A percentile compares a stretch with the other conserved stretches of the same genome.
Conservation (phyloP, 2,888 invertebrate genomes). For the Himalopsyche kuldschensis region DNA sequence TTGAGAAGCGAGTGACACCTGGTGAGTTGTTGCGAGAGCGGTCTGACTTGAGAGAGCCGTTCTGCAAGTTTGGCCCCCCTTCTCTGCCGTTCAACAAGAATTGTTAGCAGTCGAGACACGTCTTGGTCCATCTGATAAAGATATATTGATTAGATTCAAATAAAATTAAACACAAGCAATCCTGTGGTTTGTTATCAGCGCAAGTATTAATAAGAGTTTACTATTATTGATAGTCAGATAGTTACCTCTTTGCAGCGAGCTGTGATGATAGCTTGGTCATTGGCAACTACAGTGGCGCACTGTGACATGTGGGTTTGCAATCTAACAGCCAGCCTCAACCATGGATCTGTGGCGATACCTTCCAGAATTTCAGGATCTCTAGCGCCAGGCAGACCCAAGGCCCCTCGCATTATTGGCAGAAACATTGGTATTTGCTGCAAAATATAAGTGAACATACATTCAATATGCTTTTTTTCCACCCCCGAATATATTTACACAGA, state of each 20-base stretch:
- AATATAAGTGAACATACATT: neutral
- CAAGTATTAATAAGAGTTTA: no score
- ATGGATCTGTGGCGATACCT: constrained; percentile 60
- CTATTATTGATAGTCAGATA: neutral
- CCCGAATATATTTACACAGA: neutral
- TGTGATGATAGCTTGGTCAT: constrained; percentile 75
- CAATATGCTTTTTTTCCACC: neutral
- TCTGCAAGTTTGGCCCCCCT: constrained; percentile 85
- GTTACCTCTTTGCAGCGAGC: constrained; percentile 75
- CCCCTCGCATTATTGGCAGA: constrained; percentile 88
- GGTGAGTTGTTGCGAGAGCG: constrained; percentile 80
- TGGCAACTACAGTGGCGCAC: constrained; percentile 79
- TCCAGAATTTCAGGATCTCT: constrained; percentile 87
- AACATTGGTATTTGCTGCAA: constrained; percentile 84
- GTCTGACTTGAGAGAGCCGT: constrained; percentile 78
- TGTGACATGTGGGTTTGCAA: constrained; percentile 84
- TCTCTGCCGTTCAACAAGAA: constrained; percentile 79
- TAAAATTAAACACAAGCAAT: no score
- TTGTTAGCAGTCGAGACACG: constrained; percentile 43
- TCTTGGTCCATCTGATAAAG: constrained; percentile 68
- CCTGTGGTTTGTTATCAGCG: no score
- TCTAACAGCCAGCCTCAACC: constrained; percentile 72
- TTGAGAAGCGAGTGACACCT: constrained; percentile 83
- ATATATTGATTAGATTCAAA: neutral
- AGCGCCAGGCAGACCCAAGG: constrained; percentile 80